Percentiles rank a stretch among this genome's conserved stretches.
Evolutionary conservation across 2,113 vertebrate genomes (phyloP).

Genomic region (Brachirus orientalis): DNA sequence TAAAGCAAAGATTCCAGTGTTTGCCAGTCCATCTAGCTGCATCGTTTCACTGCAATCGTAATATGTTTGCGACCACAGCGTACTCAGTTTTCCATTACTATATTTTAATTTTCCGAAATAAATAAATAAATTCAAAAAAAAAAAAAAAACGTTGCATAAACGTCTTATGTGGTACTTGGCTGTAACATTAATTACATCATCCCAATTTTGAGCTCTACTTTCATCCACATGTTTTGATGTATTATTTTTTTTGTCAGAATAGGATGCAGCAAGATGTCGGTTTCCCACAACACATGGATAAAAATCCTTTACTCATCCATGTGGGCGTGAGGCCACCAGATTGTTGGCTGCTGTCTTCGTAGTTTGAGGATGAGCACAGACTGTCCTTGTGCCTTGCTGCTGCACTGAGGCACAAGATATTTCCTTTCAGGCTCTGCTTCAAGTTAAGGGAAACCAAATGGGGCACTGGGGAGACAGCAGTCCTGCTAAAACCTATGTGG

Average conservation of each 20-base stretch:
- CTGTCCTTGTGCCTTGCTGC: conserved; percentile 28
- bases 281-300: conserved; percentile 49
- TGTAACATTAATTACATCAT: conserved; percentile 30
- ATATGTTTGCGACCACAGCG: background rate
- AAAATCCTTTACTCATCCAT: conserved; percentile 41
- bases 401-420: conserved; percentile 32
- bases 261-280: conserved; percentile 25
- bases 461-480: background rate
- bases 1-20: background rate
- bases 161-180: conserved; percentile 8
- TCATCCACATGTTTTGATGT: conserved; percentile 25
- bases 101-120: conserved; percentile 5
- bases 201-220: conserved; percentile 24
- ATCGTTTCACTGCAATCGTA: no score
- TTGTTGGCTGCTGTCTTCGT: conserved; percentile 43
- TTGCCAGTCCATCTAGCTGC: background rate
- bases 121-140: no score
- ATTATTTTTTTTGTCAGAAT: conserved; percentile 32
- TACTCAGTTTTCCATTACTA: background rate
- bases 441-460: conserved; percentile 32
- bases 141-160: background rate
- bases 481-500: background rate
- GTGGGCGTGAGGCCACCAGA: conserved; percentile 49
- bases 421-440: conserved; percentile 1
- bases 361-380: conserved; percentile 32